phyloP scores from a whole-genome alignment of 2,113 vertebrate genomes.

The Chitala chitala region DNA sequence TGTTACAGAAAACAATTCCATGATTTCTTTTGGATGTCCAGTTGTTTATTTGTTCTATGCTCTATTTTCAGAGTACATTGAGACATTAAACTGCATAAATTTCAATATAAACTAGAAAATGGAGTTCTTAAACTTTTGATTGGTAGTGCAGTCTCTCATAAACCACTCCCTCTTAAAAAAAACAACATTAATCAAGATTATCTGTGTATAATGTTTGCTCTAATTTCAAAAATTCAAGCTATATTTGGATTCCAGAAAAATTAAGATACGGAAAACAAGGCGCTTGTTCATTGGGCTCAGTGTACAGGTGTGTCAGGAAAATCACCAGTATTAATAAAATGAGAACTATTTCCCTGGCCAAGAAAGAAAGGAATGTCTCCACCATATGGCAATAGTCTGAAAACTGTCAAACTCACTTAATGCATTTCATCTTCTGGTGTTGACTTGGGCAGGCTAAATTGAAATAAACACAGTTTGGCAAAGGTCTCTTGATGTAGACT shows the following conservation, averaged over 20 bases:
- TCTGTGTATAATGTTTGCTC: slow-evolving; percentile 40
- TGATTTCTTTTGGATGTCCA: too few species aligned
- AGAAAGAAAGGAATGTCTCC: slow-evolving; percentile 52
- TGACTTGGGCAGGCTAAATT: slow-evolving; percentile 64
- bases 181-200: too few species aligned
- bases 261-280: slow-evolving; percentile 49
- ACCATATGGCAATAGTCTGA: slow-evolving; percentile 77
- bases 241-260: slow-evolving; percentile 39
- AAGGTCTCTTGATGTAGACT: slow-evolving; percentile 62
- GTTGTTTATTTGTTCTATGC: too few species aligned
- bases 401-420: slow-evolving; percentile 80
- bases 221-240: slow-evolving; percentile 39
- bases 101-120: too few species aligned
- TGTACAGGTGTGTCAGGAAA: too few species aligned
- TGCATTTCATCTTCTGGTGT: slow-evolving; percentile 70
- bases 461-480: slow-evolving; percentile 60
- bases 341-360: slow-evolving; percentile 60
- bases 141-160: too few species aligned
- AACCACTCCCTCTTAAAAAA: too few species aligned
- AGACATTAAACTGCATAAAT: too few species aligned
- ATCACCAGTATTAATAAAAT: slow-evolving; percentile 78
- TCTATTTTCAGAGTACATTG: too few species aligned
- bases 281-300: slow-evolving; percentile 55
- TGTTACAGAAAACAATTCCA: too few species aligned
- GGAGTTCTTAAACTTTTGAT: too few species aligned